These are phyloP conservation scores for Boloria euphrosyne DNA, from an alignment of 2,888 invertebrate genomes.

Conservation along the genomic window DNA sequence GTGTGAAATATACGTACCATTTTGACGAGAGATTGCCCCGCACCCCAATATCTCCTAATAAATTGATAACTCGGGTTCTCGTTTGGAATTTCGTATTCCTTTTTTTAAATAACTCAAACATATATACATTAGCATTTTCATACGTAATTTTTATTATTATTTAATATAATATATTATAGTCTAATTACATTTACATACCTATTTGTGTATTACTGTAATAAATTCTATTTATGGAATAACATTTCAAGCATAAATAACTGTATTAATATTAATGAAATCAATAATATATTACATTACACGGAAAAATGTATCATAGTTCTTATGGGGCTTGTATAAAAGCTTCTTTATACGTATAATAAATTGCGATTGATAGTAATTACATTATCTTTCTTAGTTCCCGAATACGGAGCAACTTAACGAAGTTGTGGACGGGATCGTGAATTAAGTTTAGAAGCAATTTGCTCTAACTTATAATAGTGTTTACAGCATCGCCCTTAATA, in stretches of 20 bases:
- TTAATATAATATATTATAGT: too few relatives aligned
- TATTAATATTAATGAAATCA: not conserved
- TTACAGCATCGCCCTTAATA: constrained; percentile 18
- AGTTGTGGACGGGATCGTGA: constrained; percentile 35
- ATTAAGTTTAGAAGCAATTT: constrained; percentile 37
- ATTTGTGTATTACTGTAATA: too few relatives aligned
- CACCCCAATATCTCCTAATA: constrained; percentile 18
- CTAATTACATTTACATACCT: too few relatives aligned
- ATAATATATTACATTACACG: not conserved
- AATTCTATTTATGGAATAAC: too few relatives aligned
- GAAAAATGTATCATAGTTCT: not conserved
- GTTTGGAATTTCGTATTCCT: constrained; percentile 5
- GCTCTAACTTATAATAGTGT: constrained; percentile 31
- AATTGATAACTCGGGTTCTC: constrained; percentile 18
- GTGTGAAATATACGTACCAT: constrained; percentile 26
- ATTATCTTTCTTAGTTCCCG: constrained; percentile 34
- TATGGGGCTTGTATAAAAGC: not conserved
- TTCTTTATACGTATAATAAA: constrained; percentile 22
- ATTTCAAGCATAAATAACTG: not conserved
- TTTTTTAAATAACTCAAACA: not conserved
- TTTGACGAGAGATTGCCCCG: constrained; percentile 24
- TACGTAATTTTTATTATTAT: not conserved
- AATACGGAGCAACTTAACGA: constrained; percentile 33
- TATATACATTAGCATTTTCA: not conserved
- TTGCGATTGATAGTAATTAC: constrained; percentile 30